phyloP scores from a whole-genome alignment of 1,140 invertebrate species.

The Sarcophaga peregrina region DNA sequence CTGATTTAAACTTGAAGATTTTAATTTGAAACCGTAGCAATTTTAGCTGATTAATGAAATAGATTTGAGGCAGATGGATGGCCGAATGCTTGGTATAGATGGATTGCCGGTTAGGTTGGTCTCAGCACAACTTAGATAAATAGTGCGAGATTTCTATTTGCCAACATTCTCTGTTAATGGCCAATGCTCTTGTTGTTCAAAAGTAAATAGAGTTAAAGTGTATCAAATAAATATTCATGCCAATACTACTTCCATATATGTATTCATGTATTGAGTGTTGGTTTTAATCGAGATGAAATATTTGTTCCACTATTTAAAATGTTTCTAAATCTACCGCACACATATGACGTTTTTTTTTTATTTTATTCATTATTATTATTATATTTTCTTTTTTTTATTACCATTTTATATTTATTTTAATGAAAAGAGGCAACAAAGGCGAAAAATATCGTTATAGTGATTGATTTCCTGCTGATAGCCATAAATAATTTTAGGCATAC shows the following conservation, averaged over 20 bases:
- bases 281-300: constrained; percentile 5
- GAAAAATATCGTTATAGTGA: neutral
- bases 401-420: constrained; percentile 1
- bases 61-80: constrained; percentile 1
- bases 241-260: neutral
- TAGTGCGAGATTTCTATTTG: neutral
- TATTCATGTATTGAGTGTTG: neutral
- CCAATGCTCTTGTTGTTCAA: neutral
- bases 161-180: neutral
- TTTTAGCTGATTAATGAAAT: constrained; percentile 24
- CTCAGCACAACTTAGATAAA: neutral
- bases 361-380: neutral
- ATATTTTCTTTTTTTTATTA: neutral
- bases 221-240: neutral
- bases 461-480: constrained; percentile 26
- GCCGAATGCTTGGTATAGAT: neutral
- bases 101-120: neutral
- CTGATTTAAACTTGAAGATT: constrained; percentile 1
- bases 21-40: constrained; percentile 1
- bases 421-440: neutral
- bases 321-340: constrained; percentile 4
- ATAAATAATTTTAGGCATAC: neutral
- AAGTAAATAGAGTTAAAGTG: neutral
- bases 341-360: constrained; percentile 11
- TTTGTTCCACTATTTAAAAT: constrained; percentile 7